Conservation (phyloP, 2,888 invertebrate genomes). For the Dasypogon diadema region DNA sequence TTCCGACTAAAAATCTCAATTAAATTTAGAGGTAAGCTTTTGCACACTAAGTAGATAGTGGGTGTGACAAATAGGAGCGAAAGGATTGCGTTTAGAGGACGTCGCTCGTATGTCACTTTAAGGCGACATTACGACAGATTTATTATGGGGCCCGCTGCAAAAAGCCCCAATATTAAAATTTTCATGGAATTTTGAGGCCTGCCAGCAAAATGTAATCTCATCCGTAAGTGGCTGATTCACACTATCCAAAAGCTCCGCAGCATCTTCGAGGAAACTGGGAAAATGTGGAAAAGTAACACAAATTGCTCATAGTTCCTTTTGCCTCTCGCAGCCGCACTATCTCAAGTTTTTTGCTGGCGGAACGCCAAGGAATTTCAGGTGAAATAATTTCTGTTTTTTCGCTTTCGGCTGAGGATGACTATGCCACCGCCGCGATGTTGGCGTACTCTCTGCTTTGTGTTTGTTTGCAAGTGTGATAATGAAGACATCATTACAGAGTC, state of each 20-base stretch:
- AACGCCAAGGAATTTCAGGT: slow-evolving; percentile 49
- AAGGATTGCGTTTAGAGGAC: slow-evolving; percentile 20
- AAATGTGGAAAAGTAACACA: slow-evolving; percentile 23
- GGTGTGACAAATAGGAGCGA: background rate
- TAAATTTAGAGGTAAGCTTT: slow-evolving; percentile 10
- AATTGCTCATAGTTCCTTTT: background rate
- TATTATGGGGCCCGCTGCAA: background rate
- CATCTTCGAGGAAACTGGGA: background rate
- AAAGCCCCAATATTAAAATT: slow-evolving; percentile 30
- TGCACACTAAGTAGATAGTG: background rate
- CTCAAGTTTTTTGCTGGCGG: slow-evolving; percentile 21
- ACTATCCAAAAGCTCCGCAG: background rate
- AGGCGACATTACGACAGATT: slow-evolving; percentile 39
- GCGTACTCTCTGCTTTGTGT: background rate
- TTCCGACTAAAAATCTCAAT: slow-evolving; percentile 23
- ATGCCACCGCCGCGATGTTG: background rate
- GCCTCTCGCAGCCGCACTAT: background rate
- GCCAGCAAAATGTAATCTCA: slow-evolving; percentile 12
- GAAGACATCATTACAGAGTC: slow-evolving; percentile 41
- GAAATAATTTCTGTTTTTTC: slow-evolving; percentile 48
- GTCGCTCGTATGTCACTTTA: slow-evolving; percentile 31
- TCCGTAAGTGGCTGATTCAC: slow-evolving; percentile 37
- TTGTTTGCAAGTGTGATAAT: slow-evolving; percentile 39
- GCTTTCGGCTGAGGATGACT: slow-evolving; percentile 26
- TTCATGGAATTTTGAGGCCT: slow-evolving; percentile 14